Evolutionary conservation across 2,888 invertebrate genomes (phyloP).

Genomic region (Campoplex capitator): DNA sequence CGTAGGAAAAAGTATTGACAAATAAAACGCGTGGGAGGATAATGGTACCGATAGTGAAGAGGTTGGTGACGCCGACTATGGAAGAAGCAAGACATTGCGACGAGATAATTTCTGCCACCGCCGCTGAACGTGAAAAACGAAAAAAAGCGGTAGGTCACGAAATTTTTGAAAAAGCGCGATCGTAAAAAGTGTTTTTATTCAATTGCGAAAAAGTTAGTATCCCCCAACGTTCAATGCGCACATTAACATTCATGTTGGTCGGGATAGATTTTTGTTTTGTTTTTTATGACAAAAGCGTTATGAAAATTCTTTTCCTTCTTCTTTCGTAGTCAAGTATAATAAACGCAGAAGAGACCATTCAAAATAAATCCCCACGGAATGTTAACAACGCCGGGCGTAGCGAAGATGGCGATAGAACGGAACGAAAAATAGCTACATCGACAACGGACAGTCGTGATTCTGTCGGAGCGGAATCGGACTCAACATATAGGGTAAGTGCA

Average conservation of each 20-base stretch:
- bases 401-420: too few species aligned
- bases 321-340: too few species aligned
- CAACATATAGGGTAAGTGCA: too few species aligned
- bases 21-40: not conserved
- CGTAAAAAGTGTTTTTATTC: slow-evolving; percentile 8
- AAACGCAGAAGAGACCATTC: too few species aligned
- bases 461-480: not conserved
- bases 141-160: slow-evolving; percentile 4
- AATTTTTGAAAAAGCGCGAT: slow-evolving; percentile 15
- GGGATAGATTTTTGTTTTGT: not conserved
- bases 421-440: too few species aligned
- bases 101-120: not conserved
- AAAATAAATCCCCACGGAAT: too few species aligned
- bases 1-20: slow-evolving; percentile 7
- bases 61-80: not conserved
- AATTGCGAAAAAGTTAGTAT: slow-evolving; percentile 4
- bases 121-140: slow-evolving; percentile 15
- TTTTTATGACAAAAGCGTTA: too few species aligned
- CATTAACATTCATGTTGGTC: not conserved
- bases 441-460: too few species aligned
- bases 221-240: slow-evolving; percentile 23
- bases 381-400: too few species aligned
- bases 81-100: not conserved
- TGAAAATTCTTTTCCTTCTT: too few species aligned
- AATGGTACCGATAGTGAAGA: slow-evolving; percentile 4